Conservation (phyloP, 1,140 invertebrate genomes). For the Drosophila orosa region DNA sequence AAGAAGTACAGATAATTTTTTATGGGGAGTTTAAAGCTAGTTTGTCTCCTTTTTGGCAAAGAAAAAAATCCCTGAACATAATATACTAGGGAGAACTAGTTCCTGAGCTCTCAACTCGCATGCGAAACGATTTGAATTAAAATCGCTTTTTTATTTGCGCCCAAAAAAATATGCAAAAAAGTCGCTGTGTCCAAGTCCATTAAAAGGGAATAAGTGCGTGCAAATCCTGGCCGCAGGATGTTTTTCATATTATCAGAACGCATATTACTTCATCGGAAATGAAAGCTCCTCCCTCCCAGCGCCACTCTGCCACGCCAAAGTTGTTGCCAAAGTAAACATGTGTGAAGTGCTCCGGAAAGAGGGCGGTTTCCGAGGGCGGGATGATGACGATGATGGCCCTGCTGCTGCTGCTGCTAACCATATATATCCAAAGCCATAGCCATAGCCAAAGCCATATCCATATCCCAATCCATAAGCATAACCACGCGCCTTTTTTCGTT, state of each 20-base stretch:
- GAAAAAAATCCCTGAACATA: background rate
- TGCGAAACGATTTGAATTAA: slow-evolving; percentile 9
- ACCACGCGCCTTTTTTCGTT: slow-evolving; percentile 56
- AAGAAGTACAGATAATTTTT: too few species aligned
- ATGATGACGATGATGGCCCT: slow-evolving; percentile 44
- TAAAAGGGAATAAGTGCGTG: slow-evolving; percentile 83
- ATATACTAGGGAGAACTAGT: background rate
- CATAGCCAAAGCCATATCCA: slow-evolving; percentile 9
- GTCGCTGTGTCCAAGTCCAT: slow-evolving; percentile 62
- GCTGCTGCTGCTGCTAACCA: slow-evolving; percentile 4
- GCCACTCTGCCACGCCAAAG: slow-evolving; percentile 18
- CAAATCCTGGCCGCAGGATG: slow-evolving; percentile 74
- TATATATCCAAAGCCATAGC: slow-evolving; percentile 2
- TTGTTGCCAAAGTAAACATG: slow-evolving; percentile 66
- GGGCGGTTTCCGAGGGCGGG: slow-evolving; percentile 37
- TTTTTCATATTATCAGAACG: slow-evolving; percentile 79
- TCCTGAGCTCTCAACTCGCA: background rate
- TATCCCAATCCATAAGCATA: slow-evolving; percentile 31
- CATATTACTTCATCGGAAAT: slow-evolving; percentile 79
- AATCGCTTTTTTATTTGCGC: slow-evolving; percentile 16
- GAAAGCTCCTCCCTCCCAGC: slow-evolving; percentile 45
- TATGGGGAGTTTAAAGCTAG: too few species aligned
- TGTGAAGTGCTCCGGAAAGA: slow-evolving; percentile 44
- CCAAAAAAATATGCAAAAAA: slow-evolving; percentile 39
- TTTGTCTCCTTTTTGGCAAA: background rate